A percentile compares a stretch with the other conserved stretches of the same genome.
phyloP scores from a whole-genome alignment of 2,797 vertebrate genomes.

The Gephyroberyx darwinii region DNA sequence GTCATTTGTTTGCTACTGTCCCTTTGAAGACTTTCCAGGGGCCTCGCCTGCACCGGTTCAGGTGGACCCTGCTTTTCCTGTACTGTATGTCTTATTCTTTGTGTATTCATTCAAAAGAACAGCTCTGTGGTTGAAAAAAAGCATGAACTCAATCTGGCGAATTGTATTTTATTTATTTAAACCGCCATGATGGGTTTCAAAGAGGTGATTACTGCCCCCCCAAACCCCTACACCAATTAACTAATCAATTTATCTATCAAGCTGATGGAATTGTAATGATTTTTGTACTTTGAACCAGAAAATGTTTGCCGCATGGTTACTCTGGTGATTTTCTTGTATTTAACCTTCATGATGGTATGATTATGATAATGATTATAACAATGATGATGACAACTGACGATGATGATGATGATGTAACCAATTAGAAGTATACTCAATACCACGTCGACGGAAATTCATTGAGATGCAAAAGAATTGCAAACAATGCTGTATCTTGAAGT shows the following conservation, averaged over 20 bases:
- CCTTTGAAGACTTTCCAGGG: constrained; percentile 60
- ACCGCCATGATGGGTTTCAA: constrained; percentile 53
- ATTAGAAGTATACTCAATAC: constrained; percentile 32
- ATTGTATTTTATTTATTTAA: constrained; percentile 63
- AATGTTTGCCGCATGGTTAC: constrained; percentile 68
- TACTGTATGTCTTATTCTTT: constrained; percentile 62
- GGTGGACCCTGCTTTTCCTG: constrained; percentile 54
- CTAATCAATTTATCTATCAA: constrained; percentile 23
- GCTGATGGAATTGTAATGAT: constrained; percentile 45
- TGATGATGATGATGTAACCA: constrained; percentile 18
- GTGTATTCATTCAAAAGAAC: constrained; percentile 52
- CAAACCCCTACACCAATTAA: constrained; percentile 4
- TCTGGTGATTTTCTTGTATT: constrained; percentile 63
- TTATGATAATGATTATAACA: constrained; percentile 25
- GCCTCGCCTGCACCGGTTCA: constrained; percentile 37
- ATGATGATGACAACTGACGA: constrained; percentile 23
- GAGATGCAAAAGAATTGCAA: constrained; percentile 53
- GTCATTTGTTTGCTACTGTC: constrained; percentile 63
- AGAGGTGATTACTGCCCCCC: constrained; percentile 33
- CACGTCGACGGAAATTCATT: constrained; percentile 34
- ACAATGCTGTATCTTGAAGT: constrained; percentile 67
- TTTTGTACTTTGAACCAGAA: constrained; percentile 61
- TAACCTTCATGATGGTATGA: constrained; percentile 51
- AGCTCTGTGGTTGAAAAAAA: constrained; percentile 56
- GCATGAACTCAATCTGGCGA: constrained; percentile 59